Evolutionary conservation across 2,797 vertebrate species (phyloP), one percentile per base, ranked within the genome.

Genomic region (Phrynocephalus guinanensis): DNA sequence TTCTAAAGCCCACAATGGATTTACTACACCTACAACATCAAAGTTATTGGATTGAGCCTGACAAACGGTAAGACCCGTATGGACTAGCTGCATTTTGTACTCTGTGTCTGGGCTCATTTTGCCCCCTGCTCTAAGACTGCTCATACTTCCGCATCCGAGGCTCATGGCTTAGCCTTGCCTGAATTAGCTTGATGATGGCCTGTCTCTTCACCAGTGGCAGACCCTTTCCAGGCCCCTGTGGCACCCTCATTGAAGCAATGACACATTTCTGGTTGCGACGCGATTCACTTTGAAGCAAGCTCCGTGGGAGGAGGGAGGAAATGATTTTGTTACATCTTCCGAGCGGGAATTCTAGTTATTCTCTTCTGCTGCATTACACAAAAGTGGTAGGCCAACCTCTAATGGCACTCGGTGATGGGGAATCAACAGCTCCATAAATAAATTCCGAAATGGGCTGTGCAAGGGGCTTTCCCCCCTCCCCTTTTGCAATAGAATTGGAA

Each of bases 301-400:
- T 78, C 30, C 28, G 48, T 0, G 0, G 76, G n/a, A 20, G 38
- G 20, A 26, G 83, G 24, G 63, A 20, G n/a, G 66, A 88, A 72
- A 95, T 92, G 70, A 91, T 91, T 95, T 94, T 81, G 93, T 87
- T 88, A 88, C 79, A 48, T 84, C 93, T 93, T 93, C 88, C 0
- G 89, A 93, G 89, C 86, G 92, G 88, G 87, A 92, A 91, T 91
- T 88, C 56, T 89, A 93, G 91, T 81, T 87, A 88, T 84, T 92
- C 77, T 93, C 84, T 95, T 93, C 91, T 91, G 91, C 88, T 91
- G 91, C 86, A 90, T 94, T 94, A 90, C 93, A 93, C 90, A 94
- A 76, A 91, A 38, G 60, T n/a, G 18, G 72, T 90, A 63, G 18
- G 77, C 85, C 30, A 88, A 87, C 86, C 38, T 80, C 66, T 88